Evolutionary conservation across 2,797 vertebrate species (phyloP).

Genomic region (Paratrypauchen microcephalus): DNA sequence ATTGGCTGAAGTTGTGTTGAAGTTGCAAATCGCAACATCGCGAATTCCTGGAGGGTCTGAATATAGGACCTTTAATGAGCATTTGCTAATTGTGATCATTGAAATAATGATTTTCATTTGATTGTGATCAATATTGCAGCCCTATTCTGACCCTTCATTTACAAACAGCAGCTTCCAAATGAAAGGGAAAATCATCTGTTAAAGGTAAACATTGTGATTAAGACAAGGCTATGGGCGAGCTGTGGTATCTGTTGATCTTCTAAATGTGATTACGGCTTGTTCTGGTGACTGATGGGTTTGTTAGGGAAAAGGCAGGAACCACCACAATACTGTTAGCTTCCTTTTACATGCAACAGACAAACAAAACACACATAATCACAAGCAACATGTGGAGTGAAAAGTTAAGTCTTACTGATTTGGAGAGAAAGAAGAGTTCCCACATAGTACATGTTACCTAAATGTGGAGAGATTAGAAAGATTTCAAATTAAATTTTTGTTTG

Average conservation of each 20-base stretch:
- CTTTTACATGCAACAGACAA: constrained; percentile 17
- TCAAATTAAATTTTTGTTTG: background rate
- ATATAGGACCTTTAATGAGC: no score
- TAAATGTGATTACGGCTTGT: constrained; percentile 31
- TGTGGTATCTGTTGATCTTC: constrained; percentile 31
- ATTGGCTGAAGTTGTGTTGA: no score
- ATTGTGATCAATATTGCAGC: background rate
- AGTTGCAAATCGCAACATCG: no score
- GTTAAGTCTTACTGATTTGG: constrained; percentile 41
- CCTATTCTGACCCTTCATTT: background rate
- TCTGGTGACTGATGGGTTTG: constrained; percentile 42
- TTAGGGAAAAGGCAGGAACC: constrained; percentile 31
- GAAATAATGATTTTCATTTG: background rate
- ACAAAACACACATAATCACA: background rate
- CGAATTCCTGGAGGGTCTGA: no score
- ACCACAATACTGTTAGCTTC: constrained; percentile 21
- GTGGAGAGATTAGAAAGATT: background rate
- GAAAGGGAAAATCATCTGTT: background rate
- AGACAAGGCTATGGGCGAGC: background rate
- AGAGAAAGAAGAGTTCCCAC: constrained; percentile 32
- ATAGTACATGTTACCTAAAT: constrained; percentile 32
- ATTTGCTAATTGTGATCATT: no score
- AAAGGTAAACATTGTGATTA: background rate
- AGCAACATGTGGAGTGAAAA: background rate
- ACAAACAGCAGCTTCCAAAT: background rate